Evolutionary conservation across 1,140 invertebrate species (phyloP).

Genomic region (Drosophila neocordata): DNA sequence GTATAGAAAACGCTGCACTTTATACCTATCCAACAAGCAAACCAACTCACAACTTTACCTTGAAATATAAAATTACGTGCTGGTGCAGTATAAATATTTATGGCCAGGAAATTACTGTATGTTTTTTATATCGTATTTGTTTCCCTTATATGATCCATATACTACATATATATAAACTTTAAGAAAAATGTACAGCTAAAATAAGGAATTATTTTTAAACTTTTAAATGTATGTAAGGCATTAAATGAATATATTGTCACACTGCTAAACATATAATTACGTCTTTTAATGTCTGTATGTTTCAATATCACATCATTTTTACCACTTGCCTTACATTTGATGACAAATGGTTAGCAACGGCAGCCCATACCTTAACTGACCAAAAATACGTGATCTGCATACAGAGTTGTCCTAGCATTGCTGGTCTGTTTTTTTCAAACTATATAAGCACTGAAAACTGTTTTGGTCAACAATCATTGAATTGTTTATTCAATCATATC

Average conservation of each 20-base stretch:
- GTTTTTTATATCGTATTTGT: no score
- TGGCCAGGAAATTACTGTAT: not conserved
- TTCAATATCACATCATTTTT: no score
- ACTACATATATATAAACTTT: no score
- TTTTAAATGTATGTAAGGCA: no score
- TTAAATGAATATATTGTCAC: no score
- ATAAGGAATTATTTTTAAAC: no score
- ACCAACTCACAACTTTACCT: not conserved
- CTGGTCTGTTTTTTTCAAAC: constrained; percentile 36
- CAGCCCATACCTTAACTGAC: not conserved
- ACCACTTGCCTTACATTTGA: not conserved
- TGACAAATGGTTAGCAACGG: not conserved
- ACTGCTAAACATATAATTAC: no score
- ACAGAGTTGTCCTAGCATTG: constrained; percentile 37
- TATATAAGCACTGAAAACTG: constrained; percentile 43
- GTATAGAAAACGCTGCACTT: constrained; percentile 28
- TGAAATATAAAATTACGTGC: no score
- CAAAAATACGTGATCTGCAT: constrained; percentile 52
- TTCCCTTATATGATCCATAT: no score
- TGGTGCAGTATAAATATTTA: not conserved
- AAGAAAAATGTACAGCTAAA: no score
- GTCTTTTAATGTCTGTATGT: no score
- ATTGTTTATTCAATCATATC: constrained; percentile 48
- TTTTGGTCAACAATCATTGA: constrained; percentile 51
- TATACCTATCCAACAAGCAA: constrained; percentile 33